A percentile compares a stretch with the other conserved stretches of the same genome.
These are phyloP conservation scores for Sminthurides aquaticus DNA, from an alignment of 2,888 invertebrate genomes.

Conservation along the genomic window DNA sequence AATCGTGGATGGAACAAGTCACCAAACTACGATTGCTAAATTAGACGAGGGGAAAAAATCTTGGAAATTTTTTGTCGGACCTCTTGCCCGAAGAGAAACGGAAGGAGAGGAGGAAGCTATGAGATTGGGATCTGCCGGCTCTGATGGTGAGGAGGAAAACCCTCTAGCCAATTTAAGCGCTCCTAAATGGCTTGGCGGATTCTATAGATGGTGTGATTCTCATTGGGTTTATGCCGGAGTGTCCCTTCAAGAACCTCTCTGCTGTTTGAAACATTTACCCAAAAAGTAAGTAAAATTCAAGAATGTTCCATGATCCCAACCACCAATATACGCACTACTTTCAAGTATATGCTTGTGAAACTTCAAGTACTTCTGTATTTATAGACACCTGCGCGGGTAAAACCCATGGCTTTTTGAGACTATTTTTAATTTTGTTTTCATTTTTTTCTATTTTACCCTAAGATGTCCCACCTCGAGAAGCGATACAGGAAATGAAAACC, in stretches of 20 bases:
- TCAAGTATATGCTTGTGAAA: no score
- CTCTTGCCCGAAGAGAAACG: conserved; percentile 22
- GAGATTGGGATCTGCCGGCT: not conserved
- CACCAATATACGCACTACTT: no score
- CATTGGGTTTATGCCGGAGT: conserved; percentile 38
- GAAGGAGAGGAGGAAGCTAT: conserved; percentile 5
- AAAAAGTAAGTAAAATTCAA: conserved; percentile 26
- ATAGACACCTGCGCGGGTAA: no score
- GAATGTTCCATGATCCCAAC: no score
- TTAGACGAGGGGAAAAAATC: conserved; percentile 31
- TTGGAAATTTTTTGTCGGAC: conserved; percentile 38
- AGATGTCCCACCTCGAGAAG: conserved; percentile 31
- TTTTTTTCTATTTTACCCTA: no score
- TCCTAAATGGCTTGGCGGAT: conserved; percentile 42
- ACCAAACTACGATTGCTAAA: conserved; percentile 27
- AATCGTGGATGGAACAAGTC: conserved; percentile 29
- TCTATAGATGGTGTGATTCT: conserved; percentile 41
- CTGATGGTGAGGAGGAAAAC: conserved; percentile 7
- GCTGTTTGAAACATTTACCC: conserved; percentile 38
- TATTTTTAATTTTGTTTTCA: no score
- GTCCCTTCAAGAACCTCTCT: conserved; percentile 38
- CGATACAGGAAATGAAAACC: conserved; percentile 11
- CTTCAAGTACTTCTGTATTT: no score
- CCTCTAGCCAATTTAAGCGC: conserved; percentile 20
- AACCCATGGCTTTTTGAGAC: no score